phyloP scores from a whole-genome alignment of 2,113 vertebrate species.

The Oceanites oceanicus region DNA sequence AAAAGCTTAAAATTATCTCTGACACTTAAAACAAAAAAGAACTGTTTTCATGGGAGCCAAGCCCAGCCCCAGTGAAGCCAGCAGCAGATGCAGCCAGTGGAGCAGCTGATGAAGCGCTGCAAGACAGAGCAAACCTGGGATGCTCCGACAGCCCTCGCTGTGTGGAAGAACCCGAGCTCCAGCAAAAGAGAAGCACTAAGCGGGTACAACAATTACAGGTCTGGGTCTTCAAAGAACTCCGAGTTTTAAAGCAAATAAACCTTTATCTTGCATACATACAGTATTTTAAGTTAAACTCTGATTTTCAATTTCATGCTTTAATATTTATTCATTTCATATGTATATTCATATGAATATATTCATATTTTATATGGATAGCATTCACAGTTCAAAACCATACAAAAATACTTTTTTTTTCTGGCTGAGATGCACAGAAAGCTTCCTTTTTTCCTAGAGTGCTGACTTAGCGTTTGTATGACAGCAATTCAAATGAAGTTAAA shows the following conservation, averaged over 20 bases:
- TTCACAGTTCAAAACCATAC: not conserved
- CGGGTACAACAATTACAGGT: not conserved
- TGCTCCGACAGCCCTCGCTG: rapidly evolving
- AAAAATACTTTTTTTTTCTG: not conserved
- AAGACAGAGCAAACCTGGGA: not conserved
- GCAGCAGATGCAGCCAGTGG: rapidly evolving
- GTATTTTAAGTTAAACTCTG: rapidly evolving
- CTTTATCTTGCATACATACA: rapidly evolving
- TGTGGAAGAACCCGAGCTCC: not conserved
- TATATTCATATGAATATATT: too few relatives aligned
- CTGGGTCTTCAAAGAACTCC: rapidly evolving
- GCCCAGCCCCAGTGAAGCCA: not conserved
- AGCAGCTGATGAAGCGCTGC: not conserved
- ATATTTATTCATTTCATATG: not conserved
- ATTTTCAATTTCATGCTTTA: not conserved
- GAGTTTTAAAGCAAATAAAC: too few relatives aligned
- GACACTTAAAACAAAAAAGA: not conserved
- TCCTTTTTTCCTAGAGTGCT: not conserved
- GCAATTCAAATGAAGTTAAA: not conserved
- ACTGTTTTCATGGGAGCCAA: not conserved
- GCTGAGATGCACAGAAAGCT: not conserved
- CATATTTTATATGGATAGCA: too few relatives aligned
- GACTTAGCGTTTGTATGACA: not conserved
- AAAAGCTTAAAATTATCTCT: not conserved
- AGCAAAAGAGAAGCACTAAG: not conserved